Conservation (phyloP, 1,140 invertebrate genomes). For the Eciton burchellii region DNA sequence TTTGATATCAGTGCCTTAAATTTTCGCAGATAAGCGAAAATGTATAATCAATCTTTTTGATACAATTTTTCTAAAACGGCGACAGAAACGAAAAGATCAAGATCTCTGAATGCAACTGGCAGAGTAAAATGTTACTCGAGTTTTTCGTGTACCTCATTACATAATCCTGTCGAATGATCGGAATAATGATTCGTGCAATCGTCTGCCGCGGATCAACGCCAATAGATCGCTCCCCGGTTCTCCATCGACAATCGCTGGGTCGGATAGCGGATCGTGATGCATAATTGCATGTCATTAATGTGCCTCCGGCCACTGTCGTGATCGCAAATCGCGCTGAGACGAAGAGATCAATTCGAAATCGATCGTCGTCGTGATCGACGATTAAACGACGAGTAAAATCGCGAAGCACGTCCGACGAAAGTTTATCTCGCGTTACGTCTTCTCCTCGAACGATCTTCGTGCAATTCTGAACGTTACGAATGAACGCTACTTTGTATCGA, state of each 20-base stretch:
- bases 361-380: not conserved
- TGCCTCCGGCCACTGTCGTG: not conserved
- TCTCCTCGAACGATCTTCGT: not conserved
- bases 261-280: constrained; percentile 5
- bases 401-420: not conserved
- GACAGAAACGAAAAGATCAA: no score
- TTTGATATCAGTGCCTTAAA: no score
- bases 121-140: constrained; percentile 2
- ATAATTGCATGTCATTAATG: constrained; percentile 32
- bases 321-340: not conserved
- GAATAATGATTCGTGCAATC: constrained; percentile 50
- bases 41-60: no score
- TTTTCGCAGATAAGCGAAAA: no score
- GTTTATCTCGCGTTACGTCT: not conserved
- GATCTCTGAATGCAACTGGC: not conserved
- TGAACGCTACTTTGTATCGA: not conserved
- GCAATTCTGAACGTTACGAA: not conserved
- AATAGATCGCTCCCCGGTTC: constrained; percentile 38
- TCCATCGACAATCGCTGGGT: not conserved
- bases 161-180: constrained; percentile 24
- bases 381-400: constrained; percentile 9
- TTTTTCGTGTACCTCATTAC: constrained; percentile 25
- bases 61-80: no score
- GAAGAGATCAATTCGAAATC: not conserved
- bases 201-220: not conserved